Percentiles rank a stretch among this genome's conserved stretches.
These are phyloP conservation scores for Phortica okadai DNA, from an alignment of 2,888 invertebrate species.

Conservation along the genomic window DNA sequence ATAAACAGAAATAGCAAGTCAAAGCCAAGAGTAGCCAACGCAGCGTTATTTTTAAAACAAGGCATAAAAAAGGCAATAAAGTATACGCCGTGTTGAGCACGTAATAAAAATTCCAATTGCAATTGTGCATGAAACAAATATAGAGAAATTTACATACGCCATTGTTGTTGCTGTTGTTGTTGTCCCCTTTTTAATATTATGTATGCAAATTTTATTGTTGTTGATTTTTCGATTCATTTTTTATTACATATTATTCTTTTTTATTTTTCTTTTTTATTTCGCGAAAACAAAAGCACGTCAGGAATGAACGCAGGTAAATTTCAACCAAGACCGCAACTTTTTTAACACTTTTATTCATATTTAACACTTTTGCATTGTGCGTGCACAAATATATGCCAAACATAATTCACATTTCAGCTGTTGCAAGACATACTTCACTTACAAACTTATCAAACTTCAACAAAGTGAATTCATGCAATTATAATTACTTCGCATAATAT, in stretches of 20 bases:
- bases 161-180: not conserved
- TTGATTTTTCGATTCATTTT: not conserved
- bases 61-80: not conserved
- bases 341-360: not conserved
- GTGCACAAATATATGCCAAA: no score
- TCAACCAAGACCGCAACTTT: no score
- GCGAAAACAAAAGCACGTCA: not conserved
- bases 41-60: not conserved
- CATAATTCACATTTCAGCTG: no score
- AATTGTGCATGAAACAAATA: conserved; percentile 38
- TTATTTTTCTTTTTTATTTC: not conserved
- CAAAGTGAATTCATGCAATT: no score
- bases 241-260: not conserved
- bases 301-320: not conserved
- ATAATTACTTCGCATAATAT: not conserved
- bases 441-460: no score
- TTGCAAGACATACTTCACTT: no score
- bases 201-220: conserved; percentile 6
- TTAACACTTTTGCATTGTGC: not conserved
- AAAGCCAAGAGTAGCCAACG: not conserved
- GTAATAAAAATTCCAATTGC: conserved; percentile 71
- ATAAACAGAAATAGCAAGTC: not conserved
- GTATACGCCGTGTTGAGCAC: conserved; percentile 51
- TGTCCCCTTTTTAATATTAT: not conserved
- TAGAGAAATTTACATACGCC: not conserved